These are phyloP conservation scores for Standfussiana lucernea DNA, from an alignment of 2,888 invertebrate species.

Conservation along the genomic window DNA sequence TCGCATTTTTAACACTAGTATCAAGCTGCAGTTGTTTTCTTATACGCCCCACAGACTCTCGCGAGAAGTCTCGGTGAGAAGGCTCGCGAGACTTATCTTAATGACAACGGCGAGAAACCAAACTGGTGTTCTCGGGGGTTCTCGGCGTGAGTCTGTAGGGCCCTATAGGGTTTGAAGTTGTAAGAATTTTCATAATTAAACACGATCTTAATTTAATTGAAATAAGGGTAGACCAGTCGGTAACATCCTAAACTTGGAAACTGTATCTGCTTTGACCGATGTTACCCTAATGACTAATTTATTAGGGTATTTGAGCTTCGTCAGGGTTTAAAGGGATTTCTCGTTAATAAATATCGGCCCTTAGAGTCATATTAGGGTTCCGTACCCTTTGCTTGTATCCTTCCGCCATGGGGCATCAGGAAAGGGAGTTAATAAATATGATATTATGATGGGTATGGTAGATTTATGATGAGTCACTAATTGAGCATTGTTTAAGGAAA, in stretches of 20 bases:
- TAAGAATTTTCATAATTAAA: background rate
- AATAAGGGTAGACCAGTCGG: background rate
- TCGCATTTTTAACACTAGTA: background rate
- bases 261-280: conserved; percentile 39
- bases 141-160: too few relatives aligned
- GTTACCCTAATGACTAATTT: conserved; percentile 45
- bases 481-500: background rate
- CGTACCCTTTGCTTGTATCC: conserved; percentile 2
- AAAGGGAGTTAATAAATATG: background rate
- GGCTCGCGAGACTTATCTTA: too few relatives aligned
- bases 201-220: too few relatives aligned
- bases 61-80: too few relatives aligned
- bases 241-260: background rate
- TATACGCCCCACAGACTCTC: too few relatives aligned
- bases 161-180: background rate
- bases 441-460: conserved; percentile 9
- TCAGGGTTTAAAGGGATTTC: conserved; percentile 46
- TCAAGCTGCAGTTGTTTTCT: background rate
- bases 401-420: background rate
- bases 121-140: too few relatives aligned
- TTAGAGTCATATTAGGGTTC: conserved; percentile 32
- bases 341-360: conserved; percentile 50
- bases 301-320: conserved; percentile 43
- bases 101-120: too few relatives aligned
- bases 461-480: conserved; percentile 1